phyloP scores from a whole-genome alignment of 2,113 vertebrate species.

The Eira barbara region DNA sequence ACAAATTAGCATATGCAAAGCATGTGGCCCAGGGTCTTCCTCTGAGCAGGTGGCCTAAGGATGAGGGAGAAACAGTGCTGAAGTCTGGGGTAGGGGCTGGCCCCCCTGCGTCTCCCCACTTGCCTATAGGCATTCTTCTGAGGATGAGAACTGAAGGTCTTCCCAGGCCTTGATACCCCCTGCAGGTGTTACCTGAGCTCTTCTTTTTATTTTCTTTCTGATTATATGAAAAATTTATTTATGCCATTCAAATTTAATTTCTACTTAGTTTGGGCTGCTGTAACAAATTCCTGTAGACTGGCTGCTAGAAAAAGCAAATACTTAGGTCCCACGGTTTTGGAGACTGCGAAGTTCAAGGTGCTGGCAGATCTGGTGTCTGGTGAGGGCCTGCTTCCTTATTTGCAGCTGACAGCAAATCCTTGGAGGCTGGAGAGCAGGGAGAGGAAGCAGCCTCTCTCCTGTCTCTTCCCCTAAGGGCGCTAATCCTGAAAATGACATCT shows the following conservation, averaged over 20 bases:
- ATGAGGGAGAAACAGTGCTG: background rate
- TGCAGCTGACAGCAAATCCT: background rate
- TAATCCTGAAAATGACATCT: background rate
- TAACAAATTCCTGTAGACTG: background rate
- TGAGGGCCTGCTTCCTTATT: background rate
- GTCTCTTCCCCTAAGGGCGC: background rate
- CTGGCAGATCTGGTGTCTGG: background rate
- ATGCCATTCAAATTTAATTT: background rate
- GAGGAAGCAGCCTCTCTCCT: background rate
- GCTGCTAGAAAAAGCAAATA: background rate
- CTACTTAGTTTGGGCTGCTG: background rate
- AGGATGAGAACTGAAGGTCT: background rate
- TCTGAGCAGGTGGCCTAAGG: background rate
- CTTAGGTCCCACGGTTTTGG: background rate
- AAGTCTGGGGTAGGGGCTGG: rapidly evolving
- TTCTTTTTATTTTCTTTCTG: background rate
- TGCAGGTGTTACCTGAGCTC: background rate
- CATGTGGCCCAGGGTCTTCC: background rate
- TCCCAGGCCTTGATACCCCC: too few species aligned
- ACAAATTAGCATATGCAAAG: background rate
- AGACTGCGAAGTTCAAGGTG: background rate
- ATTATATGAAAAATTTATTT: background rate
- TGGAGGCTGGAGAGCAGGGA: background rate
- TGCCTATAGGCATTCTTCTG: background rate
- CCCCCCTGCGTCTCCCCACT: background rate